Percentiles rank a stretch among this genome's conserved stretches.
phyloP scores from a whole-genome alignment of 2,888 invertebrate genomes.

The Diarsia mendica region DNA sequence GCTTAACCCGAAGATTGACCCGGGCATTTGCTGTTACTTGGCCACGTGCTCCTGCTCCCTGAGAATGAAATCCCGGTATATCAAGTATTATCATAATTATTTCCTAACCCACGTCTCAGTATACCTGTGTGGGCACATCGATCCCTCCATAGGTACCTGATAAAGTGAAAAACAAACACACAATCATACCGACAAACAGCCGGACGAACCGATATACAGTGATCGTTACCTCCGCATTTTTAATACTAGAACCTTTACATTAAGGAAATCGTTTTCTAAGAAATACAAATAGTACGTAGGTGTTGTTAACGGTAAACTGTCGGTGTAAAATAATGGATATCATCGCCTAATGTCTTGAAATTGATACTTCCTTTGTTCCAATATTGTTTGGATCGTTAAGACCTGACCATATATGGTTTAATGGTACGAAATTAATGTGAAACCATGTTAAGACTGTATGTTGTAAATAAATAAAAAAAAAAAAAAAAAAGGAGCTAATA shows the following conservation, averaged over 20 bases:
- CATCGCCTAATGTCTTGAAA: constrained; percentile 7
- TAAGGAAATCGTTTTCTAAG: neutral
- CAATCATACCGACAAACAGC: neutral
- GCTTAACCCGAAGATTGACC: too few relatives aligned
- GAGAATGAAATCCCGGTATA: neutral
- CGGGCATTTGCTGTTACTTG: too few relatives aligned
- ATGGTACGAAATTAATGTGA: too few relatives aligned
- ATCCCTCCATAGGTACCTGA: neutral
- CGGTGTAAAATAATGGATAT: neutral
- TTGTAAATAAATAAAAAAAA: too few relatives aligned
- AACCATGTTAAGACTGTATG: too few relatives aligned
- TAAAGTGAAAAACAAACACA: neutral
- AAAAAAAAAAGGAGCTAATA: neutral
- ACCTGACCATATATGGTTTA: too few relatives aligned
- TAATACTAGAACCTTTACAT: neutral
- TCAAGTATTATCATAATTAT: neutral
- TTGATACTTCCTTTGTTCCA: neutral
- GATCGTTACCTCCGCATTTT: neutral
- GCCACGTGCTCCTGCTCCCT: too few relatives aligned
- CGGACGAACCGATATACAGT: neutral
- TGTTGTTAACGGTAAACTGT: neutral
- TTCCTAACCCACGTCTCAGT: neutral
- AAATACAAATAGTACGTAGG: neutral
- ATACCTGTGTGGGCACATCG: neutral
- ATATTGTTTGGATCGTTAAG: neutral